Conservation (phyloP, 2,113 vertebrate species). For the Mesoclemmys tuberculata region DNA sequence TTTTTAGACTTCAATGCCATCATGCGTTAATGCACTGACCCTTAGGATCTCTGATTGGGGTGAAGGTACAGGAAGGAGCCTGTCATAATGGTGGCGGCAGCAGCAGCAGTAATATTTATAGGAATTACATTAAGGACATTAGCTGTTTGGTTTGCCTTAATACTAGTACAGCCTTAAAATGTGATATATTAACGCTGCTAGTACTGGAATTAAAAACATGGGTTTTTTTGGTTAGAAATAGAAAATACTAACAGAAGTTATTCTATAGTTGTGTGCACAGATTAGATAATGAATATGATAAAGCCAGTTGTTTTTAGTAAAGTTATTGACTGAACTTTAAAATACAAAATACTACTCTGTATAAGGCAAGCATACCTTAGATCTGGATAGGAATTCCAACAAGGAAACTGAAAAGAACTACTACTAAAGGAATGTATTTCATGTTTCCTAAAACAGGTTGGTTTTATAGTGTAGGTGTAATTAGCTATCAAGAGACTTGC, state of each 20-base stretch:
- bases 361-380: neutral
- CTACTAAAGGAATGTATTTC: neutral
- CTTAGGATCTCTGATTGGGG: neutral
- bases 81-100: neutral
- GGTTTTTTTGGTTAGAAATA: neutral
- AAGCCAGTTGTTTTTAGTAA: neutral
- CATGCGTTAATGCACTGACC: neutral
- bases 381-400: neutral
- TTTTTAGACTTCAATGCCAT: neutral
- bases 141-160: neutral
- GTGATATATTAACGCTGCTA: accelerated
- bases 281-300: neutral
- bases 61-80: neutral
- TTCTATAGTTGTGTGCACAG: neutral
- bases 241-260: neutral
- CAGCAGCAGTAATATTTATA: neutral
- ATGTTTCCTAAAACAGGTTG: accelerated
- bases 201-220: neutral
- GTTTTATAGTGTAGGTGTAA: neutral
- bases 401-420: neutral
- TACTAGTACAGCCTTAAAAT: accelerated
- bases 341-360: neutral
- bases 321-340: neutral
- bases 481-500: neutral
- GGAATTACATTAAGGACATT: neutral